Evolutionary conservation across 2,113 vertebrate species (phyloP), one percentile per base, ranked within the genome.

Genomic region (Upupa epops): DNA sequence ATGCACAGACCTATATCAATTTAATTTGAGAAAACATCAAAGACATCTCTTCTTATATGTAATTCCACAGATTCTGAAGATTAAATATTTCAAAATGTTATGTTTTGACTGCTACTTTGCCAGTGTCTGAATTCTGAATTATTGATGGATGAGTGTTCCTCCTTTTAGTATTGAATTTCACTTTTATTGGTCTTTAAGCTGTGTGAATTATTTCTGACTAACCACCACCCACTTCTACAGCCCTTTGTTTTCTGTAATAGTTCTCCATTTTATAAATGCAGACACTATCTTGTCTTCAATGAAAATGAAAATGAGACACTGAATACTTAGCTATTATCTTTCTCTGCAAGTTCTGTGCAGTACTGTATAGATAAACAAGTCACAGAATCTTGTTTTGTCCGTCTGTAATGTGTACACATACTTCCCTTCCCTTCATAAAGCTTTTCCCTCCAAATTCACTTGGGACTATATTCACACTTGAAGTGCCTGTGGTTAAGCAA

Each of bases 11-110:
- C 26, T 77, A 19, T 58, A 76, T 60, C 78, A 79, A 70, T 78
- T 73, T 78, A 89, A 75, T 65, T 87, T 83, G 72, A 92, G 60
- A 86, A 95, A 94, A 81, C 11, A 69, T 32, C 5, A 19, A 90
- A 80, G 49, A 22, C 12, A 36, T 82, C 21, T 84, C 51, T 68
- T 92, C 19, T 40, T 71, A 24, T 48, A 64, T 6, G 29, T 54
- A 80, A 81, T 81, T 83, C 49, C 83, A 65, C 29, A 29, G 60
- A 86, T 86, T 40, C 28, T 61, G 52, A 46, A 88, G 64, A 90
- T 86, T 83, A 93, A 92, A 74, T 78, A 95, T 78, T 90, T 81
- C 56, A 54, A 64, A 68, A 81, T 84, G 69, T 81, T 8, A 71
- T 88, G n/a, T 81, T 94, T 86, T 58, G 72, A 90, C 45, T 83